Percentiles rank a stretch among this genome's conserved stretches.
phyloP scores from a whole-genome alignment of 2,888 invertebrate genomes.

The Serripes groenlandicus region DNA sequence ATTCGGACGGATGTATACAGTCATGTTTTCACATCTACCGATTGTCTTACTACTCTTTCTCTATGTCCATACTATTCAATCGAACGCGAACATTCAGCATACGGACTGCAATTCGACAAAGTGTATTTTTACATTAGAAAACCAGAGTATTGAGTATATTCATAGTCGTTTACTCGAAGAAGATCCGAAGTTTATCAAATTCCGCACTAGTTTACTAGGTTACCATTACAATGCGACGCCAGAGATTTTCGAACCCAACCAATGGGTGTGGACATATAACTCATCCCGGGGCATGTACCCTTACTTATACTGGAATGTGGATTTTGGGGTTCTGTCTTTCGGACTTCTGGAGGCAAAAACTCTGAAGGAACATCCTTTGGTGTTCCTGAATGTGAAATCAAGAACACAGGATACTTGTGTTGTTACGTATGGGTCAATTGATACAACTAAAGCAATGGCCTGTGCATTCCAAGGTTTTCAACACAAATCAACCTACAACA shows the following conservation, averaged over 20 bases:
- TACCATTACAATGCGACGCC: slow-evolving; percentile 5
- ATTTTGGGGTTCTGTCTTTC: slow-evolving; percentile 50
- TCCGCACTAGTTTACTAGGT: too few species aligned
- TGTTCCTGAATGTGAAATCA: background rate
- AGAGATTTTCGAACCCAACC: slow-evolving; percentile 25
- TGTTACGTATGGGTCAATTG: slow-evolving; percentile 30
- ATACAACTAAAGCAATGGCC: slow-evolving; percentile 34
- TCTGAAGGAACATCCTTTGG: background rate
- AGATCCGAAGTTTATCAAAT: slow-evolving; percentile 40
- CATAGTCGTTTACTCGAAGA: slow-evolving; percentile 18
- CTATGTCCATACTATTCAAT: too few species aligned
- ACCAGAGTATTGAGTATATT: slow-evolving; percentile 23
- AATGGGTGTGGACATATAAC: slow-evolving; percentile 58
- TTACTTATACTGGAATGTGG: slow-evolving; percentile 45
- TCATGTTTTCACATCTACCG: too few species aligned
- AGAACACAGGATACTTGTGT: background rate
- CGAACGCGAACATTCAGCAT: background rate
- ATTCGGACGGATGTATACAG: too few species aligned
- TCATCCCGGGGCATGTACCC: slow-evolving; percentile 37
- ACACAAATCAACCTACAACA: slow-evolving; percentile 20
- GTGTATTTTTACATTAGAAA: background rate
- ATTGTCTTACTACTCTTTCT: too few species aligned
- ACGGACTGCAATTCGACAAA: background rate
- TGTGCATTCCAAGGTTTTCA: background rate
- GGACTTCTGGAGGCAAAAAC: slow-evolving; percentile 53